Percentiles rank a stretch among this genome's conserved stretches.
Conservation (phyloP, 2,113 vertebrate species). For the Pseudonaja textilis region DNA sequence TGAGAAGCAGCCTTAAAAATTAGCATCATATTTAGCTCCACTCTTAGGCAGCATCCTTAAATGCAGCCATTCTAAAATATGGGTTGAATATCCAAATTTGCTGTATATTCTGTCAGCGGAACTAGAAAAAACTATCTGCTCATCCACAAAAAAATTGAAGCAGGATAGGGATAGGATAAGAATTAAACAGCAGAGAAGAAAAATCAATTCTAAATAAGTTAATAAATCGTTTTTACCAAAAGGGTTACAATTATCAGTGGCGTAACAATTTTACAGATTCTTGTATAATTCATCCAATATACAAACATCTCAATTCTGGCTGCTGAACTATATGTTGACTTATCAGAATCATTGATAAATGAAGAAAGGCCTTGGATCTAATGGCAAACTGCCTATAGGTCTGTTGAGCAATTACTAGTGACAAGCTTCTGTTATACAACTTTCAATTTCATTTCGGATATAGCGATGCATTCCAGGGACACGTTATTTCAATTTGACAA, state of each 20-base stretch:
- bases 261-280: background rate
- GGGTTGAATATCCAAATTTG: background rate
- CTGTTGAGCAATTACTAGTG: conserved; percentile 51
- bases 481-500: background rate
- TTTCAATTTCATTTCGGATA: background rate
- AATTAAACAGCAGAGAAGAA: background rate
- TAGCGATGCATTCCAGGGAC: background rate
- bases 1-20: background rate
- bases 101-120: background rate
- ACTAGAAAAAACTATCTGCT: background rate
- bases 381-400: background rate
- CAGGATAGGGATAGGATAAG: background rate
- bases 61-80: background rate
- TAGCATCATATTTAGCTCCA: background rate
- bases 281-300: background rate
- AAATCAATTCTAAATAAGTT: background rate
- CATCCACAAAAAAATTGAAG: background rate
- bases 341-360: background rate
- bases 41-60: background rate
- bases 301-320: background rate
- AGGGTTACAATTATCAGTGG: background rate
- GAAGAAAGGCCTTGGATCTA: background rate
- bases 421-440: background rate
- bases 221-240: background rate
- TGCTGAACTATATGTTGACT: conserved; percentile 10